A percentile compares a stretch with the other conserved stretches of the same genome.
Conservation (phyloP, 23 tunicate species). For the Styela plicata region DNA sequence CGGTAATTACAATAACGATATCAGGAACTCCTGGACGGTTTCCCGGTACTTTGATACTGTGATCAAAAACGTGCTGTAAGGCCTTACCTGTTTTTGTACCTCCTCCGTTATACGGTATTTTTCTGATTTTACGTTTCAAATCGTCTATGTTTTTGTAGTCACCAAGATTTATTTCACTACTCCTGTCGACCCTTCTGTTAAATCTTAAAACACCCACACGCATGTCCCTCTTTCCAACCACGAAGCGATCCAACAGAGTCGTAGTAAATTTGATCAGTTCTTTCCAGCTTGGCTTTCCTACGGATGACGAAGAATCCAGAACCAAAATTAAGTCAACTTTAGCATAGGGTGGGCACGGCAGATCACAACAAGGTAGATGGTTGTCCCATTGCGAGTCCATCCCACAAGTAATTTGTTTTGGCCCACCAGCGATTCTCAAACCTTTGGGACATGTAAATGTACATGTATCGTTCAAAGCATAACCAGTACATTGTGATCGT, state of each 20-base stretch:
- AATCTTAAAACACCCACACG: conserved; percentile 62
- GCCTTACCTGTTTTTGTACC: conserved; percentile 69
- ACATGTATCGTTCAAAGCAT: conserved; percentile 42
- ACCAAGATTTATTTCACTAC: conserved; percentile 41
- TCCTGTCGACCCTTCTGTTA: conserved; percentile 38
- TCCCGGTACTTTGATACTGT: conserved; percentile 49
- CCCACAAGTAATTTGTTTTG: conserved; percentile 38
- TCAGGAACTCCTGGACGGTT: conserved; percentile 66
- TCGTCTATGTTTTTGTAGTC: conserved; percentile 36
- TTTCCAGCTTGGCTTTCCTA: conserved; percentile 59
- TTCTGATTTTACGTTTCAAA: conserved; percentile 21
- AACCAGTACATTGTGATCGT: conserved; percentile 48
- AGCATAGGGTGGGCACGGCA: conserved; percentile 76
- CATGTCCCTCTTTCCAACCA: conserved; percentile 54
- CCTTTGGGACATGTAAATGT: conserved; percentile 50
- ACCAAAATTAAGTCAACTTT: conserved; percentile 54
- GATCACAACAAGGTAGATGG: conserved; percentile 59
- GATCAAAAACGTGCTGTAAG: conserved; percentile 26
- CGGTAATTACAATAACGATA: conserved; percentile 55
- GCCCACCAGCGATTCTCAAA: conserved; percentile 54
- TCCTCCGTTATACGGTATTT: conserved; percentile 53
- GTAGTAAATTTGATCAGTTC: conserved; percentile 47
- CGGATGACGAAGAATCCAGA: conserved; percentile 74
- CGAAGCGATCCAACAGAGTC: conserved; percentile 45
- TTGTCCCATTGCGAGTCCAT: conserved; percentile 35